Evolutionary conservation across 2,888 invertebrate genomes (phyloP), one percentile per base, ranked within the genome.

Genomic region (Rotaria socialis): DNA sequence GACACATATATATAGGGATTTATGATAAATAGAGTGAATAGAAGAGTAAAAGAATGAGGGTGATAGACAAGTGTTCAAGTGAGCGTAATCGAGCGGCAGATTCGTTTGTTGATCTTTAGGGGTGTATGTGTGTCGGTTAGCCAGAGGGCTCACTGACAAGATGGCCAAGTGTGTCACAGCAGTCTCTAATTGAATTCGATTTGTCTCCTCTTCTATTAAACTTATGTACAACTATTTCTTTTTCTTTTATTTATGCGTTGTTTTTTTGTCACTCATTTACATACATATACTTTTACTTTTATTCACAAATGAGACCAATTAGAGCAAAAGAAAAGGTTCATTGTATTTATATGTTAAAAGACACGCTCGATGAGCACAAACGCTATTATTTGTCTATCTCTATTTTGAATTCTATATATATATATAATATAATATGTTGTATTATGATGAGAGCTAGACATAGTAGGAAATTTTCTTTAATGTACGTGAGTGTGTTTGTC

Each of bases 21-120:
- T 52, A 16, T 52, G 14, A 16, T 52, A 52, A 10, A 52, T 52
- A 52, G 52, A 52, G 4, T 3, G 16, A 4, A 67, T 16, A 22
- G 35, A 35, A 52, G 52, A 52, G 4, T 14, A 35, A 14, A 67
- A 67, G 67, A 67, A 67, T 67, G 67, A 27, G 27, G 16, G 35
- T 67, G 67, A 67, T 67, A 27, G 67, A 67, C 67, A 67, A 67
- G 67, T 67, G 67, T 5, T 67, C 67, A 67, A 67, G 67, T 67
- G 67, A 67, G 67, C 67, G 67, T 67, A 67, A 67, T 67, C 67
- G 67, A 67, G 67, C 67, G 67, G 67, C 67, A 67, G 67, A 67
- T 67, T 67, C 67, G 67, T 67, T 67, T 67, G 67, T 67, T 67
- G 67, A 67, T 67, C 67, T 67, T 67, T 10, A 35, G 67, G 67